Evolutionary conservation across 2,888 invertebrate species (phyloP), one percentile per base, ranked within the genome.

Genomic region (Aplocera efformata): DNA sequence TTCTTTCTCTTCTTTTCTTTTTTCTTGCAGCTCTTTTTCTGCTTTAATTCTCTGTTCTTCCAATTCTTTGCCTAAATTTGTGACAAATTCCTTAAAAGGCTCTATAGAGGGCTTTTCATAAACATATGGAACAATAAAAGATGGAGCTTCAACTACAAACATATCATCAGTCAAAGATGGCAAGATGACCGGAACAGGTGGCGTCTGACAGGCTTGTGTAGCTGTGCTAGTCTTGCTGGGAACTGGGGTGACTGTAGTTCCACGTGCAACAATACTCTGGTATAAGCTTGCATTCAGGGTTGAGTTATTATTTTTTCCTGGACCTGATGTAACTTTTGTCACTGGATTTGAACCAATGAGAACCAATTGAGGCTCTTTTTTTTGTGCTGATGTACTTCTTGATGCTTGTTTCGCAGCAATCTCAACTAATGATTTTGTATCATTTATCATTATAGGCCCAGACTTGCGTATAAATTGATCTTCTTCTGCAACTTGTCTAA

Each of bases 111-210:
- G 95, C 72, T 96, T 96, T 72, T 97, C 96, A 78, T 96, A 96
- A 10, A 97, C 95, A 72, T 97, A 97, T 30, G 97, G 97, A 56
- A 97, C 96, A 68, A 97, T 96, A 69, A 97, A 96, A 10, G 96
- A 96, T 4, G 97, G 96, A 17, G 96, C 96, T 78, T 97, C 96
- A 6, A 97, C 94, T 7, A 97, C 96, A 73, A 94, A 96, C 94
- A 96, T 96, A 61, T 97, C 96, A 71, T 97, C 96, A 10, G 96
- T 96, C 11, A 97, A 77, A 5, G 95, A 94, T 0, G 96, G 96
- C 57, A 97, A 75, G 50, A 96, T 92, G 22, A 91, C 91, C 24
- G 92, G 90, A 9, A 44, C 1, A 7, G 36, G 30, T 50, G 50
- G 25, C 9, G 45, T 26, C 23, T 53, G 61, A 10, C 40, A 29